Evolutionary conservation across 2,113 vertebrate species (phyloP).

Genomic region (Phodopus roborovskii): DNA sequence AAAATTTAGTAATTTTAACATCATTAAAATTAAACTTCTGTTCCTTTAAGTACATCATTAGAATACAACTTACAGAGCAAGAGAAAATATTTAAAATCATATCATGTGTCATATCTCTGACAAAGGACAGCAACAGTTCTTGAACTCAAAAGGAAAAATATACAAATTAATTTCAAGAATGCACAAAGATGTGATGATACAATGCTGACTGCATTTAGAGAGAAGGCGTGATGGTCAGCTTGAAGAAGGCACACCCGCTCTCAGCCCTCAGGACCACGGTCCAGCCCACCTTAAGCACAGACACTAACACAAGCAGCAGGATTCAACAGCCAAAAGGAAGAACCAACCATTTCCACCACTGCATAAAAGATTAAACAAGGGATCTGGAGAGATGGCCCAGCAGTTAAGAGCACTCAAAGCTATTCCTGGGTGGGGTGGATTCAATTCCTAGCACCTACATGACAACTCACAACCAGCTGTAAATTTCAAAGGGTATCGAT

Average conservation of each 20-base stretch:
- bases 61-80: not conserved
- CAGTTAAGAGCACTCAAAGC: not conserved
- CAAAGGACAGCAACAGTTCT: not conserved
- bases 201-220: not conserved
- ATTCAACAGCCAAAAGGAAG: not conserved
- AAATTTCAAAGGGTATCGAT: not conserved
- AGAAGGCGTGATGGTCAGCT: not conserved
- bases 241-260: not conserved
- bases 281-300: not conserved
- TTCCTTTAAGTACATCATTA: not conserved
- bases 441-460: not conserved
- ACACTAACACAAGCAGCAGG: not conserved
- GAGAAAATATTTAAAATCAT: constrained; percentile 18
- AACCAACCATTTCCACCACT: not conserved
- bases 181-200: not conserved
- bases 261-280: not conserved
- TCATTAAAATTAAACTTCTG: not conserved
- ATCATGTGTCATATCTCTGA: not conserved
- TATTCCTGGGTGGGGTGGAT: not conserved
- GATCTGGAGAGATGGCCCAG: not conserved
- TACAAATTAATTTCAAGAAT: constrained; percentile 10
- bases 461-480: not conserved
- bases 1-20: not conserved
- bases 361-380: not conserved
- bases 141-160: not conserved